Evolutionary conservation across 2,797 vertebrate species (phyloP).

Genomic region (Peromyscus attwateri): DNA sequence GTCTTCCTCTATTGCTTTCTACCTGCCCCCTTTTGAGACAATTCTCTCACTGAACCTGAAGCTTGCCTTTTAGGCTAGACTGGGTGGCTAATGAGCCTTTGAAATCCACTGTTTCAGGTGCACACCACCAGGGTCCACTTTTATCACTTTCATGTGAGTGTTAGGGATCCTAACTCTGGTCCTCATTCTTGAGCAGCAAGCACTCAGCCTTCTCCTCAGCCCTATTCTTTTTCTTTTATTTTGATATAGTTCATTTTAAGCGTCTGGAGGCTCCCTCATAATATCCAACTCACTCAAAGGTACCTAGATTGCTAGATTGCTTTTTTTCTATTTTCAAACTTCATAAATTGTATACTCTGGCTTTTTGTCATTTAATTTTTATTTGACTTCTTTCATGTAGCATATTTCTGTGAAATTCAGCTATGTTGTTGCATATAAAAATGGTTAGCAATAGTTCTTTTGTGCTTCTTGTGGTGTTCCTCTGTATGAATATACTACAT

Average conservation of each 20-base stretch:
- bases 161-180: not conserved
- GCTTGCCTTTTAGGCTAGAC: not conserved
- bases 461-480: not conserved
- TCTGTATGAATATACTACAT: not conserved
- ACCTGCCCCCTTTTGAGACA: not conserved
- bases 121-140: not conserved
- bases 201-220: not conserved
- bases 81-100: not conserved
- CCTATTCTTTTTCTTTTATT: not conserved
- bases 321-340: slow-evolving; percentile 35
- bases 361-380: not conserved
- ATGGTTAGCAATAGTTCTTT: not conserved
- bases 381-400: not conserved
- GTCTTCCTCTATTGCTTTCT: not conserved
- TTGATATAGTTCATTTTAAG: not conserved
- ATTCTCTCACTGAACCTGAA: not conserved
- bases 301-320: not conserved
- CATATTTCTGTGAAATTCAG: not conserved
- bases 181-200: not conserved
- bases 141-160: not conserved
- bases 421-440: not conserved
- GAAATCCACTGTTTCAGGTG: not conserved
- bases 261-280: not conserved
- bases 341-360: not conserved
- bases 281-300: not conserved